Base-by-base conservation (phyloP, 2,888 invertebrate species). In the Cephus pulcher region DNA sequence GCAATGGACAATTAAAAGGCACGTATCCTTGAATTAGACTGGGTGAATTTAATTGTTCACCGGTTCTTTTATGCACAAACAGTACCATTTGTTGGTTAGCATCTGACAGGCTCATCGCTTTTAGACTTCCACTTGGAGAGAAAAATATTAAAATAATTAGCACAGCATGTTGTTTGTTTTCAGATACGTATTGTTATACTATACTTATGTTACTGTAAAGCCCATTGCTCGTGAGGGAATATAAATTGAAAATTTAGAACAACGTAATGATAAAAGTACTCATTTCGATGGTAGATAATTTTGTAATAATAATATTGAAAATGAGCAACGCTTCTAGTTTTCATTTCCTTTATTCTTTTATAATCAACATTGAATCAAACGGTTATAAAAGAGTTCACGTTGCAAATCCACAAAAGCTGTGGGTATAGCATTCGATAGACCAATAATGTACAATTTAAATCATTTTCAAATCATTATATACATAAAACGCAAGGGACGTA, bases 81-180 rank as follows among this genome's bases (percentile, higher is more conserved):
- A 56, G 56, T 56, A 56, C 23, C 9, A 56, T 23, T 56, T 56
- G 23, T 56, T 56, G 9, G 2, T 6, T 56, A 9, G 23, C 23
- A 56, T 56, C 23, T 23, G 2, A 56, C 9, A 56, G 9, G 56
- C 56, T 56, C 56, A 56, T 56, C 23, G 23, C 56, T 56, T 9
- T 2, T 56, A 56, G 23, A 56, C 9, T 56, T 56, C 9, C 56
- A 56, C 15, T 56, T 56, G 56, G 56, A 81, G 78, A 73, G 33
- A 35, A 79, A 68, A 77, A 77, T 75, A 75, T 80, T 69, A 68
- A 73, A 75, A 77, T 77, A 77, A 70, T 74, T 77, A 79, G 69
- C 78, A 73, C 74, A 56, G 73, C 69, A 75, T 35, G 75, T 79
- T 37, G 23, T 70, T 74, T 75, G 32, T 70, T 69, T 70, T 69